These are phyloP conservation scores for Taeniopygia guttata DNA, from an alignment of 2,797 vertebrate genomes.

Conservation along the genomic window DNA sequence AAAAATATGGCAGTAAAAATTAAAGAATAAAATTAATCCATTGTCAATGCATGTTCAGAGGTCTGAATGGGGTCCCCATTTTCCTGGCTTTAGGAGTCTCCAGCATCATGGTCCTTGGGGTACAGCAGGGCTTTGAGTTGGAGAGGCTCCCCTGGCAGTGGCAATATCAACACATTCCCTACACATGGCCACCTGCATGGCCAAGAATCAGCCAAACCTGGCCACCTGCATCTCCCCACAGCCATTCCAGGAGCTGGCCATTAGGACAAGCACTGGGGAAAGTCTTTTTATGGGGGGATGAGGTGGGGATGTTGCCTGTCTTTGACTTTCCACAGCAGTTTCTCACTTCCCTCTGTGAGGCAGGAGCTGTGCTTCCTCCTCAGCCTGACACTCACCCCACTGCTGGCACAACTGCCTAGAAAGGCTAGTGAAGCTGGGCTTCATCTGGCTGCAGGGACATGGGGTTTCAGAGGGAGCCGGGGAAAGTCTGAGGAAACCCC, in stretches of 20 bases:
- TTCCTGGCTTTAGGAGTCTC: not conserved
- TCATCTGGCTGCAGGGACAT: not conserved
- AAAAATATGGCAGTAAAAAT: not conserved
- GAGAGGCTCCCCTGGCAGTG: not conserved
- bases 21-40: not conserved
- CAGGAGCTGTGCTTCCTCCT: constrained; percentile 37
- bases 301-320: not conserved
- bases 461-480: not conserved
- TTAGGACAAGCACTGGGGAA: not conserved
- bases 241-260: not conserved
- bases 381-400: not conserved
- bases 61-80: not conserved
- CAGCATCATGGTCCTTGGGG: rapidly evolving
- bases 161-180: not conserved
- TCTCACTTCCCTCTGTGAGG: constrained; percentile 53
- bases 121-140: not conserved
- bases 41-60: not conserved
- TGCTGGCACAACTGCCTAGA: not conserved
- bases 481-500: constrained; percentile 20
- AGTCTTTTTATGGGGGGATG: rapidly evolving
- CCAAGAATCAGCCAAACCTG: rapidly evolving
- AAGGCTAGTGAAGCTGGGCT: not conserved
- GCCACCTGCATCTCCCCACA: not conserved
- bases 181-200: rapidly evolving
- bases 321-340: constrained; percentile 36